Base-by-base conservation (phyloP, 2,888 invertebrate species). In the Cephus runcator region DNA sequence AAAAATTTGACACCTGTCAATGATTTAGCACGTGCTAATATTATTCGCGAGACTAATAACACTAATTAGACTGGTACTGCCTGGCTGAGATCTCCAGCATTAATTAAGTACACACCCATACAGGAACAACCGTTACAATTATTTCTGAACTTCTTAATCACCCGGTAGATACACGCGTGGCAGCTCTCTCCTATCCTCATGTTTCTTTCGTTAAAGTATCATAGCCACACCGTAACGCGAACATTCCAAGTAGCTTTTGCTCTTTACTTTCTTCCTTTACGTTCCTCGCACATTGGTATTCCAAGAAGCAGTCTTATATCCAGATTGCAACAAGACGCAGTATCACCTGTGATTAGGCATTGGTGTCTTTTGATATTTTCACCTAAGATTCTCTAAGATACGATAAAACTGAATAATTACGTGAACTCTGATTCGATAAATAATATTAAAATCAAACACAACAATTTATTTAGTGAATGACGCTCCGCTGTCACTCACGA, bases 101-200 rank as follows among this genome's bases (percentile, higher is more conserved):
- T 71, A 71, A 71, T 71, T 71, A 71, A 71, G 71, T 34, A 15
- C 71, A 71, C 71, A 71, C 71, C 71, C 71, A 71, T 31, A 34
- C 9, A 71, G 4, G 71, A 34, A 34, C 15, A 71, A 71, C 71
- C 71, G 71, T 71, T 71, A 71, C 71, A 33, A 34, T 71, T 71
- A 71, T 34, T 34, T 31, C 71, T 34, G 71, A 34, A 71, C 71
- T 71, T 71, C 71, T 71, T 71, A 71, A 71, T 71, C 71, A 71
- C 71, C 71, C 71, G 33, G 31, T 71, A 31, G 71, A 71, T 23
- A 34, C 71, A 34, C 71, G 71, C 71, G 71, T 71, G 71, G 71
- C 71, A 33, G 31, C 33, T 34, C 34, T 71, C 71, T 56, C 56
- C 56, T 56, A 23, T 56, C 56, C 23, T 56, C 56, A 9, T 23